A percentile compares a stretch with the other conserved stretches of the same genome.
Evolutionary conservation across 1,140 invertebrate genomes (phyloP).

Genomic region (Acromyrmex heyeri): DNA sequence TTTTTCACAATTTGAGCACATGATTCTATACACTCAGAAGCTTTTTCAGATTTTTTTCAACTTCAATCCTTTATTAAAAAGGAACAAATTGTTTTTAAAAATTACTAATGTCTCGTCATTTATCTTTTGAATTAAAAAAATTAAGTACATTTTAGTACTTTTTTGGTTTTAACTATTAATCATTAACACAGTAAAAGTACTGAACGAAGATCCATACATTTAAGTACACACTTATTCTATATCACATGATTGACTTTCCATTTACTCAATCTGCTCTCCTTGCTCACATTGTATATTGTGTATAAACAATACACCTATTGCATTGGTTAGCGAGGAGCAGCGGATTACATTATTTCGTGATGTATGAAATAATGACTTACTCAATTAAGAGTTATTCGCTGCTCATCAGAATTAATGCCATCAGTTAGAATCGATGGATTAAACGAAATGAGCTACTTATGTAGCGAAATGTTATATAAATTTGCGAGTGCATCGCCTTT

Average conservation of each 20-base stretch:
- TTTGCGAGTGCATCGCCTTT: slow-evolving; percentile 16
- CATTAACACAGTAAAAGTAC: neutral
- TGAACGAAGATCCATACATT: slow-evolving; percentile 27
- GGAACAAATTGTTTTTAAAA: neutral
- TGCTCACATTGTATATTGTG: neutral
- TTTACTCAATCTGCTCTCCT: neutral
- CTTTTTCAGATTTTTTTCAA: neutral
- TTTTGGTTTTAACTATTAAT: neutral
- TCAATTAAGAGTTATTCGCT: neutral
- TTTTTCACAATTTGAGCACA: slow-evolving; percentile 27
- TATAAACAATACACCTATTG: neutral
- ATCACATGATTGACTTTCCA: slow-evolving; percentile 56
- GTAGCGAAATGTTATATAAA: slow-evolving; percentile 34
- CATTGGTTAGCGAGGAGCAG: neutral
- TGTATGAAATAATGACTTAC: slow-evolving; percentile 10
- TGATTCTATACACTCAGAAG: slow-evolving; percentile 1
- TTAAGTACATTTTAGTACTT: slow-evolving; percentile 11
- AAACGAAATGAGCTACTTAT: slow-evolving; percentile 9
- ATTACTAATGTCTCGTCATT: neutral
- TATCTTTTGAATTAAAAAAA: slow-evolving; percentile 18
- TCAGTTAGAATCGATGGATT: neutral
- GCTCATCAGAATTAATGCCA: neutral
- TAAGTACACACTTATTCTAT: slow-evolving; percentile 50
- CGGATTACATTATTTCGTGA: slow-evolving; percentile 13
- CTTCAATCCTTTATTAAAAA: neutral